phyloP scores from a whole-genome alignment of 2,888 invertebrate species.

The Azorinus chamasolen region DNA sequence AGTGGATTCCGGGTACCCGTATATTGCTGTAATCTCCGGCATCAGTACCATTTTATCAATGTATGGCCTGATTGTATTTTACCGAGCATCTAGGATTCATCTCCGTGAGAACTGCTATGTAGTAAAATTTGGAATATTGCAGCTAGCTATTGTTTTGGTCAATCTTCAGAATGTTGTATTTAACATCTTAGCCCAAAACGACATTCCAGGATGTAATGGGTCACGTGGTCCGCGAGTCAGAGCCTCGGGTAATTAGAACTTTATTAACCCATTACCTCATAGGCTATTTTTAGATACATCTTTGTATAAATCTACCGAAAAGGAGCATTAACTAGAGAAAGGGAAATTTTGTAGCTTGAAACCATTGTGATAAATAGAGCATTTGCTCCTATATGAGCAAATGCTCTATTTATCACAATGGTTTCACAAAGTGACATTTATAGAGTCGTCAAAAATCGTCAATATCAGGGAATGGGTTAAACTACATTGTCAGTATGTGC shows the following conservation, averaged over 20 bases:
- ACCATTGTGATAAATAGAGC: too few species aligned
- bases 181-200: conserved; percentile 37
- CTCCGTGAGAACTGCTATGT: conserved; percentile 45
- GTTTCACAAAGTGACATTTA: too few species aligned
- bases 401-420: too few species aligned
- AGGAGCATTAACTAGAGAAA: too few species aligned
- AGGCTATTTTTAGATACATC: too few species aligned
- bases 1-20: conserved; percentile 33
- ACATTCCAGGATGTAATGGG: conserved; percentile 56
- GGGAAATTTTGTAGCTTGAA: too few species aligned
- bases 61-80: conserved; percentile 64
- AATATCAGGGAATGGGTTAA: too few species aligned
- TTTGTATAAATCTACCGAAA: too few species aligned
- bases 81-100: conserved; percentile 35
- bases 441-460: too few species aligned
- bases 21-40: conserved; percentile 50
- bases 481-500: too few species aligned
- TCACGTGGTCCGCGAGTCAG: conserved; percentile 54
- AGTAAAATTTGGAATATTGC: conserved; percentile 59
- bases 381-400: too few species aligned
- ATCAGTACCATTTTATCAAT: conserved; percentile 59
- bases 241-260: conserved; percentile 63
- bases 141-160: conserved; percentile 48
- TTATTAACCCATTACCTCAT: too few species aligned
- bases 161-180: conserved; percentile 63